Evolutionary conservation across 1,140 invertebrate genomes (phyloP).

Genomic region (Megalonaias nervosa): DNA sequence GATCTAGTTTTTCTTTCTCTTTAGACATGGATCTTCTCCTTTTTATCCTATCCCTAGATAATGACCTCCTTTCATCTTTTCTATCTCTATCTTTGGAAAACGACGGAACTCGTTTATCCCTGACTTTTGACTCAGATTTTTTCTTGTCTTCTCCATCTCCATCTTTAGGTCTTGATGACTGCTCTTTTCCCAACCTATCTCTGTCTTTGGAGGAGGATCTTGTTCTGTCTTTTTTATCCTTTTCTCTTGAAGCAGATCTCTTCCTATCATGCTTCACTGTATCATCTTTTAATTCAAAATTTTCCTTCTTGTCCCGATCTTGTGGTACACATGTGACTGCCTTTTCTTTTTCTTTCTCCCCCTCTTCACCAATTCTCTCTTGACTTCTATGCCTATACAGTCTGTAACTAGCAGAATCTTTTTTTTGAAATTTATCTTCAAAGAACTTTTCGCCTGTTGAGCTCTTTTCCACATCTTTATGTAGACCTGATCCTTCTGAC

Average conservation of each 20-base stretch:
- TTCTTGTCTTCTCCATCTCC: not conserved
- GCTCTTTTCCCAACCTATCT: too few species aligned
- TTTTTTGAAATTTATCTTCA: conserved; percentile 8
- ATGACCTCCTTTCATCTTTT: conserved; percentile 14
- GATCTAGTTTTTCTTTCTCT: conserved; percentile 11
- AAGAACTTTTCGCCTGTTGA: not conserved
- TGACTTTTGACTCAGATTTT: too few species aligned
- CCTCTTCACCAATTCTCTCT: not conserved
- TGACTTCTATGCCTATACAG: conserved; percentile 13
- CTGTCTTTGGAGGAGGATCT: too few species aligned
- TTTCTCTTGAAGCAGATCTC: too few species aligned
- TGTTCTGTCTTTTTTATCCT: too few species aligned
- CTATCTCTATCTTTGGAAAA: conserved; percentile 8
- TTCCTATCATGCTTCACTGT: too few species aligned
- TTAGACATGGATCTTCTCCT: conserved; percentile 15
- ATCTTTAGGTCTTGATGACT: not conserved
- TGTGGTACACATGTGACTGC: conserved; percentile 5
- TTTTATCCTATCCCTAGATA: conserved; percentile 18
- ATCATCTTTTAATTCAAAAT: too few species aligned
- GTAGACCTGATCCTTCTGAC: not conserved
- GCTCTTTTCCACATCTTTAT: not conserved
- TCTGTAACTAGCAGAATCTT: conserved; percentile 9
- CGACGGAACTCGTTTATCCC: too few species aligned
- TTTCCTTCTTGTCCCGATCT: not conserved
- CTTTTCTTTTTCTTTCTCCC: conserved; percentile 7